Conservation (phyloP, 2,888 invertebrate genomes). For the Eumerus sabulonum region DNA sequence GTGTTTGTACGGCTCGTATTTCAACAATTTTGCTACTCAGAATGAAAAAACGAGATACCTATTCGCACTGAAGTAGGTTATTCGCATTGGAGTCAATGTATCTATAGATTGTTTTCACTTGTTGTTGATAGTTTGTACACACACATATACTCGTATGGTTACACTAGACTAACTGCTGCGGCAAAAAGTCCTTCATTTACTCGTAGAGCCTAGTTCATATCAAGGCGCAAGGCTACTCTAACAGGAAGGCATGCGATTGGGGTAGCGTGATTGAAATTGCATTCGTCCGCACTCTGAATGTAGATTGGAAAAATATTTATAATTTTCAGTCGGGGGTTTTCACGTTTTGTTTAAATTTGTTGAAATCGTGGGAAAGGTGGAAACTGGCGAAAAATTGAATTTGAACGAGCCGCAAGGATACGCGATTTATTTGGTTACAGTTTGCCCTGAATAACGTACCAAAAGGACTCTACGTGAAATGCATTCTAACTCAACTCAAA, state of each 20-base stretch:
- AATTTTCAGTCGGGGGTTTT: conserved; percentile 2
- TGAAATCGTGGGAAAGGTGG: too few relatives aligned
- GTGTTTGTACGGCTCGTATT: conserved; percentile 4
- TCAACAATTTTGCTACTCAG: background rate
- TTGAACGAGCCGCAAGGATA: conserved; percentile 15
- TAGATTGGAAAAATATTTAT: conserved; percentile 18
- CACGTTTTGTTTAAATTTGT: background rate
- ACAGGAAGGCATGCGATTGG: background rate
- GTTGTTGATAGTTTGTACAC: conserved; percentile 22
- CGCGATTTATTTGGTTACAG: conserved; percentile 30
- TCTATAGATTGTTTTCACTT: conserved; percentile 26
- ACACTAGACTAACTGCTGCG: conserved; percentile 2
- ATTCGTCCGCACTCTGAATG: conserved; percentile 25
- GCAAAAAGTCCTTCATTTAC: too few relatives aligned
- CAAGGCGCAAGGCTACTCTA: too few relatives aligned
- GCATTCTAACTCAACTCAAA: too few relatives aligned
- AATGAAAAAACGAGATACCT: too few relatives aligned
- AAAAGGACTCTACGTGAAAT: too few relatives aligned
- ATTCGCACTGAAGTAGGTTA: conserved; percentile 17
- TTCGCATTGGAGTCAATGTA: conserved; percentile 7
- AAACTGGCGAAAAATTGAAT: conserved; percentile 16
- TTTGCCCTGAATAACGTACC: background rate
- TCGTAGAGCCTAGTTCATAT: too few relatives aligned
- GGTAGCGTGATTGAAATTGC: conserved; percentile 36
- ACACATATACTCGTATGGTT: conserved; percentile 27